Evolutionary conservation across 2,888 invertebrate genomes (phyloP), one percentile per base, ranked within the genome.

Genomic region (Catocala fraxini): DNA sequence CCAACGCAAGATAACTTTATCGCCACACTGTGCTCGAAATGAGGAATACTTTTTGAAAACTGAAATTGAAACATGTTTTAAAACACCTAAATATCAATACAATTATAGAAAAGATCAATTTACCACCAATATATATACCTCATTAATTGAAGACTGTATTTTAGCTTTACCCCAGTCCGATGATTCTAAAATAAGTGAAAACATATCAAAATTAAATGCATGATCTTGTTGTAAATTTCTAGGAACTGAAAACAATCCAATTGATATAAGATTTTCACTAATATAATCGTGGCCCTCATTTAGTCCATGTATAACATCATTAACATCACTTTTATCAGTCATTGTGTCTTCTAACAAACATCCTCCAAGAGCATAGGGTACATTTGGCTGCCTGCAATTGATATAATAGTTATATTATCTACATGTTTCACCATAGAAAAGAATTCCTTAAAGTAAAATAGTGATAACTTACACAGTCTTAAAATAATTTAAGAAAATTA

Each of bases 1-100:
- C 93, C 94, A 10, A 93, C 85, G 56, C 94, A 94, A 0, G 94
- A 90, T 60, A 94, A 71, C 71, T 94, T 94, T 13, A 94, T 46
- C 0, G 83, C 94, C 4, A 89, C 81, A 57, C 91, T 93, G 78
- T 92, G 85, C 70, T 93, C 90, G 59, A 86, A 92, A 5, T 83
- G 84, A 0, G 94, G 91, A 10, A 94, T 86, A 64, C 83, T 84
- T 13, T 85, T 88, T 25, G 94, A 79, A 73, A 94, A 93, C 94
- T 94, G 86, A 49, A 76, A 68, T 52, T 46, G 12, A 54, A 54
- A 43, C 63, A 35, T 39, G 9, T 6, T 39, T 7, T 39, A 39
- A 15, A 15, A 39, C 9, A 9, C 35, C 1, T 39, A 7, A 39
- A 39, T 7, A 39, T 7, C 35, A 39, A 39, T 25, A 25, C 25